These are phyloP conservation scores for honey bee (Apis mellifera) DNA, from an alignment of 1,140 invertebrate genomes.

Conservation along the genomic window Amel_HAv3.1 CM009941.2:10976501-10977000, in stretches of 20 bases:
- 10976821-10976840: slow-evolving; percentile 65
- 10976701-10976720: slow-evolving; percentile 27
- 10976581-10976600: no score
- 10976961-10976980: not conserved
- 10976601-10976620: not conserved
- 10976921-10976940: slow-evolving; percentile 25
- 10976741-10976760: slow-evolving; percentile 64
- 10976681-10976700: no score
- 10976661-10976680: not conserved
- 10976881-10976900: slow-evolving; percentile 8
- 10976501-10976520: no score
- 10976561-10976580: no score
- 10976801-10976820: slow-evolving; percentile 61
- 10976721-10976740: slow-evolving; percentile 63
- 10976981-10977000: not conserved
- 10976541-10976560: no score
- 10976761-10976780: slow-evolving; percentile 57
- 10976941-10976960: not conserved
- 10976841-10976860: slow-evolving; percentile 57
- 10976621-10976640: slow-evolving; percentile 12
- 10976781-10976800: slow-evolving; percentile 60
- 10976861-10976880: not conserved
- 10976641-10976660: slow-evolving; percentile 9
- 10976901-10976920: slow-evolving; percentile 42
- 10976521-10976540: no score